Evolutionary conservation across 2,888 invertebrate species (phyloP).

Genomic region (Chymomyza fuscimana): DNA sequence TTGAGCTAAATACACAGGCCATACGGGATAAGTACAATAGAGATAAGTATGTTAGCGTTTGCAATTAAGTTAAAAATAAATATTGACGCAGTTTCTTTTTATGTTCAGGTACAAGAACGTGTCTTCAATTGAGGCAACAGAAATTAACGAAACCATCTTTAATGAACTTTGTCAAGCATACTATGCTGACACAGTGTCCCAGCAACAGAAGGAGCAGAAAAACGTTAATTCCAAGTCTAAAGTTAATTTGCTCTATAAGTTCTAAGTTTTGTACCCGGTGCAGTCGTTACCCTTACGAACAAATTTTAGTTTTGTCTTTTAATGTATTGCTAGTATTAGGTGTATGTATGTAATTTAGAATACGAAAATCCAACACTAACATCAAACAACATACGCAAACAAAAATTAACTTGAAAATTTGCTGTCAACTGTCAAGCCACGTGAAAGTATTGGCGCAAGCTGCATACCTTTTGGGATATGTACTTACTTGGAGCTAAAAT

Average conservation of each 20-base stretch:
- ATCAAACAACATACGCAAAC: not conserved
- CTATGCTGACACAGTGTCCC: slow-evolving; percentile 43
- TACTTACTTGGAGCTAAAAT: not conserved
- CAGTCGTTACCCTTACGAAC: slow-evolving; percentile 40
- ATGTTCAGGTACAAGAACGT: slow-evolving; percentile 74
- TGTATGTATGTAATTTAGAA: not conserved
- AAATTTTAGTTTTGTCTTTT: slow-evolving; percentile 48
- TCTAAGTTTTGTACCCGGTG: slow-evolving; percentile 47
- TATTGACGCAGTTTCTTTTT: not conserved
- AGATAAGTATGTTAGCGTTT: slow-evolving; percentile 82
- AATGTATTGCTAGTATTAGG: slow-evolving; percentile 26
- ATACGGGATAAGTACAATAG: slow-evolving; percentile 93
- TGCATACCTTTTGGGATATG: not conserved
- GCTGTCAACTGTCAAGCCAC: not conserved
- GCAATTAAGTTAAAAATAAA: not conserved
- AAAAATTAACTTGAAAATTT: not conserved
- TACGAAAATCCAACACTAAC: not conserved
- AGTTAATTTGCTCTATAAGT: slow-evolving; percentile 64
- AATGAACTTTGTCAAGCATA: slow-evolving; percentile 58
- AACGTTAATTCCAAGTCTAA: slow-evolving; percentile 36
- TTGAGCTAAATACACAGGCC: slow-evolving; percentile 87
- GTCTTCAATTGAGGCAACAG: slow-evolving; percentile 66
- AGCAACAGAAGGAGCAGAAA: slow-evolving; percentile 41
- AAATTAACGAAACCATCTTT: slow-evolving; percentile 66
- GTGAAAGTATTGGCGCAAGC: not conserved